Evolutionary conservation across 1,140 invertebrate genomes (phyloP), one percentile per base, ranked within the genome.

Genomic region (Eupeodes corollae): DNA sequence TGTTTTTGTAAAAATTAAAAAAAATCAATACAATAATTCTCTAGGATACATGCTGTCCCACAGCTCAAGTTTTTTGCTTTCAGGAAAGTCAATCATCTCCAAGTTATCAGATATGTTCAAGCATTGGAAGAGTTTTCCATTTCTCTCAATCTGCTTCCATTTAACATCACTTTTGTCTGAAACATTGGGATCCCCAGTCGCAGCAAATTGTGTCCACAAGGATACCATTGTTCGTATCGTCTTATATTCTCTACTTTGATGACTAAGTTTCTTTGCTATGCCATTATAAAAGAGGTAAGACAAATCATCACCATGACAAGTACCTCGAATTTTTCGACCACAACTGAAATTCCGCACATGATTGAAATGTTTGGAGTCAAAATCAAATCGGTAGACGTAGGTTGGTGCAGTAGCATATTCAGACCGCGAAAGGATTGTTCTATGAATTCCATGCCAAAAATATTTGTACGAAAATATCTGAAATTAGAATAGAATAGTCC

Each of bases 291-390:
- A 83, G 34, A 82, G 52, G 60, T 82, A 82, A 46, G 76, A 78
- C 5, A 82, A 48, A 54, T 83, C 81, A 51, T 83, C 81, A 0
- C 70, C 75, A 57, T 83, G 81, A 51, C 70, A 74, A n/a, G 75
- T 73, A 48, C 63, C 63, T 6, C 63, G 61, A 45, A 63, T 53
- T 47, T 64, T 67, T 32, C 61, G 55, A 5, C 63, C 63, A 16
- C 63, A 67, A 33, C 61, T 65, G 51, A 74, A 72, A 39, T 73
- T 56, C 21, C 64, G 54, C 46, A 62, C 60, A 18, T 59, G 60
- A 50, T 68, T 68, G 26, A 63, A 63, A 43, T 60, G 53, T 42
- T 64, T 57, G 0, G 69, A 64, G 33, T 71, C 67, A 21, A 73
- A 60, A 42, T 70, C 64, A 48, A 74, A 71, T 37, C 69, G 59